Base-by-base conservation (phyloP, 1,140 invertebrate species). In the Camponotus floridanus region DNA sequence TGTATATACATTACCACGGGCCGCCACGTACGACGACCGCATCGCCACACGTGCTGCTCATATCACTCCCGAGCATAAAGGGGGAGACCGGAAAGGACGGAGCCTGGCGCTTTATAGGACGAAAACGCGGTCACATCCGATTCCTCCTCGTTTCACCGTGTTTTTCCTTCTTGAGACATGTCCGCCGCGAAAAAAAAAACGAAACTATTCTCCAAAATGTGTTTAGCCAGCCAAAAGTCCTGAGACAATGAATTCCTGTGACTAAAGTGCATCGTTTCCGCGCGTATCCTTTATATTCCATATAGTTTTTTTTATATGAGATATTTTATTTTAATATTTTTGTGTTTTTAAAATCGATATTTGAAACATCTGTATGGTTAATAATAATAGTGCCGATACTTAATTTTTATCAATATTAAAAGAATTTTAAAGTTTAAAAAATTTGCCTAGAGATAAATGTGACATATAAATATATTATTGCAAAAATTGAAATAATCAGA, bases 1-100 rank as follows among this genome's bases (percentile, higher is more conserved):
- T 78, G 74, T 86, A 74, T 51, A 51, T 87, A 76, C 83, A 74
- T 91, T 85, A 91, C 88, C 80, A 65, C 85, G 84, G 85, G 81
- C 85, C 87, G 87, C 85, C 87, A 87, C 88, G 88, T 91, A 92
- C 86, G 86, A 86, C 87, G 76, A 91, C 89, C 89, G 90, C 90
- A 91, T 86, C 81, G 88, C 85, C 85, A 87, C 93, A 93, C 91
- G 92, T 93, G 93, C 92, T 88, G 91, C 89, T 93, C 90, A 92
- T 93, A 93, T 93, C 89, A 86, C 71, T 33, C 42, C 67, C 31
- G 31, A 73, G 48, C 65, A 70, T 85, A 65, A 83, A 71, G 59
- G 79, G 86, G 36, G 51, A 78, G 73, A 80, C 80, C 76, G 88
- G 70, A 88, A 90, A 68, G 86, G 78, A 83, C 90, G 74, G 15